Base-by-base conservation (phyloP, 1,140 invertebrate genomes). In the Drosophila sproati region DNA sequence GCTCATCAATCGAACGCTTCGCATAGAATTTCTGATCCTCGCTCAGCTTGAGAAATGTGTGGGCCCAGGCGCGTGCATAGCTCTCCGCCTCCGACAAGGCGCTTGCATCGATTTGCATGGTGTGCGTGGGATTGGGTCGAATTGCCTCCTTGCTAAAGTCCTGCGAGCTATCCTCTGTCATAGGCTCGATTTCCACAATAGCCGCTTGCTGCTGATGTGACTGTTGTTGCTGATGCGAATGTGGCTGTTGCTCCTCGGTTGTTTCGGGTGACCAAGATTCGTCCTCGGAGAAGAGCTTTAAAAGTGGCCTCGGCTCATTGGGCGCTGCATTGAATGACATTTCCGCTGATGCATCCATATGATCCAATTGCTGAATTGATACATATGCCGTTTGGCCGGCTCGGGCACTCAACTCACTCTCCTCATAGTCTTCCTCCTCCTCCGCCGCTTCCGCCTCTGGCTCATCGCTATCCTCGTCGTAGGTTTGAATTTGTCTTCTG, bases 21-120 rank as follows among this genome's bases (percentile, higher is more conserved):
- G 85, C 85, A 35, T 85, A 89, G n/a, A 89, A 81, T 37, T 89
- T 89, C 55, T 89, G 85, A 6, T 85, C 78, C 1, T 89, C 85
- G 72, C 31, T 89, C 3, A 89, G 31, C 34, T 80, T 88, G 4
- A 89, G 67, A 8, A 90, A 89, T n/a, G 85, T 78, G 34, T 89
- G 86, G 0, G 85, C 78, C 85, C 85, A 89, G 43, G 85, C 51
- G 28, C 73, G 54, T n/a, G 85, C 85, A 56, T 90, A 89, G 29
- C 78, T 81, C 31, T 89, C 85, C 0, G 85, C 85, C 43, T 89
- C 85, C 7, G 83, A 66, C 10, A 88, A 7, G 6, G 85, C 80
- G 5, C 45, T 78, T 10, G 73, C 57, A 51, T 83, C 81, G 7
- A 89, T 73, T 4, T 57, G 57, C 2, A 50, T 37, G 32, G n/a